Conservation (phyloP, 2,888 invertebrate genomes). For the Harpalus rubripes region DNA sequence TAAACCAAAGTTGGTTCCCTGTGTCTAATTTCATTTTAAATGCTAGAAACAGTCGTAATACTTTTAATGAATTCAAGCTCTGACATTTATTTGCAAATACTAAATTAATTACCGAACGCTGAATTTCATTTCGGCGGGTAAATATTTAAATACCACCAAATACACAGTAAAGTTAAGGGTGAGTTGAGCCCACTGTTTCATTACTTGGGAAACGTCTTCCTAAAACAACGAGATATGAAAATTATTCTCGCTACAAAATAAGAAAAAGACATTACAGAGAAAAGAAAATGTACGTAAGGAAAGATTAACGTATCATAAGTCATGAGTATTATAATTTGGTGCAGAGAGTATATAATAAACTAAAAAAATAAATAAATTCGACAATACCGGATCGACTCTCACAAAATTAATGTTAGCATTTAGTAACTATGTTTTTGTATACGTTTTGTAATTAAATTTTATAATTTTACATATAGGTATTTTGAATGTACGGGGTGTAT, state of each 20-base stretch:
- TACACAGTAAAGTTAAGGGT: conserved; percentile 38
- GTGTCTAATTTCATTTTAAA: conserved; percentile 25
- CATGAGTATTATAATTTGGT: no score
- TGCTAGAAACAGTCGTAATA: conserved; percentile 38
- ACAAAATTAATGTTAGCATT: no score
- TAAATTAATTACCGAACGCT: conserved; percentile 44
- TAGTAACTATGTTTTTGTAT: no score
- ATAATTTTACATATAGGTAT: no score
- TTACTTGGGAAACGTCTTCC: neutral
- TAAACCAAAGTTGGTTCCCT: neutral
- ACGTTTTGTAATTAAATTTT: no score
- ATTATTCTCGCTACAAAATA: neutral
- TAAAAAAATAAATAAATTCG: no score
- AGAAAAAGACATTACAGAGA: neutral
- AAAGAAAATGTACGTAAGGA: neutral
- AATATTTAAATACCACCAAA: conserved; percentile 52
- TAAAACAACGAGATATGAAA: conserved; percentile 5
- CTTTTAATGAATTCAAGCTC: conserved; percentile 40
- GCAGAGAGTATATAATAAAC: no score
- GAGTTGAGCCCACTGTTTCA: conserved; percentile 9
- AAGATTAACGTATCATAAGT: neutral
- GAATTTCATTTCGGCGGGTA: conserved; percentile 35
- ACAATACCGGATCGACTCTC: no score
- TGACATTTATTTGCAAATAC: conserved; percentile 43
- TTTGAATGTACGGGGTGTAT: no score